Conservation (phyloP, 1,140 invertebrate genomes). For the Heliconius eleuchia region DNA sequence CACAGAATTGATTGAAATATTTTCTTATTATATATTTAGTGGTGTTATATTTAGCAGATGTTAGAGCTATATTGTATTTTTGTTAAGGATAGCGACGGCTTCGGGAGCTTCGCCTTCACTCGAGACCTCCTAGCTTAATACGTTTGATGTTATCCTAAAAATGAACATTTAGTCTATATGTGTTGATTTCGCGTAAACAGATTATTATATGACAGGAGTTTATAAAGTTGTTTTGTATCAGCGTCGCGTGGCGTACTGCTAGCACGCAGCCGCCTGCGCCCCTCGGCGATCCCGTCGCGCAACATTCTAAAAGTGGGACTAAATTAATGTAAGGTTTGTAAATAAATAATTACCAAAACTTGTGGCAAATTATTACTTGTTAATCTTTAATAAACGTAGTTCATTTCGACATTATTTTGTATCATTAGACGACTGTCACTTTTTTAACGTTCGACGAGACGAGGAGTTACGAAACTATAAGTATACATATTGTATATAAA, state of each 20-base stretch:
- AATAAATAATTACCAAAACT: conserved; percentile 74
- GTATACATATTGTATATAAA: conserved; percentile 79
- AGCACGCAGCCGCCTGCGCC: not conserved
- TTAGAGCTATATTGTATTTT: conserved; percentile 29
- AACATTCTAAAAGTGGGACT: conserved; percentile 78
- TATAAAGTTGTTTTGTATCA: not conserved
- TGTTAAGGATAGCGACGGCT: conserved; percentile 10
- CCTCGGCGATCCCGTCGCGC: not conserved
- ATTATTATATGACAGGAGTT: not conserved
- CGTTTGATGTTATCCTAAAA: conserved; percentile 1
- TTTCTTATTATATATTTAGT: conserved; percentile 67
- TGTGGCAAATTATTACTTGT: conserved; percentile 79
- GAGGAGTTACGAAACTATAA: conserved; percentile 59
- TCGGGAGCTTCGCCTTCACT: not conserved
- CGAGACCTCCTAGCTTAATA: not conserved
- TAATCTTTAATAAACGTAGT: conserved; percentile 67
- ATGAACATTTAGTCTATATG: conserved; percentile 3
- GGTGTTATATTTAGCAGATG: conserved; percentile 44
- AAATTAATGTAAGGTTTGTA: conserved; percentile 78
- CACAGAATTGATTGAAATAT: conserved; percentile 59
- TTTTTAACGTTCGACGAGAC: conserved; percentile 60
- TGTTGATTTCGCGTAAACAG: conserved; percentile 1
- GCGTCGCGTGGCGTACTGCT: not conserved
- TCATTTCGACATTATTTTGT: conserved; percentile 71
- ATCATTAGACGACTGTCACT: conserved; percentile 62